Evolutionary conservation across 2,113 vertebrate species (phyloP).

Genomic region (Cheirogaleus medius): DNA sequence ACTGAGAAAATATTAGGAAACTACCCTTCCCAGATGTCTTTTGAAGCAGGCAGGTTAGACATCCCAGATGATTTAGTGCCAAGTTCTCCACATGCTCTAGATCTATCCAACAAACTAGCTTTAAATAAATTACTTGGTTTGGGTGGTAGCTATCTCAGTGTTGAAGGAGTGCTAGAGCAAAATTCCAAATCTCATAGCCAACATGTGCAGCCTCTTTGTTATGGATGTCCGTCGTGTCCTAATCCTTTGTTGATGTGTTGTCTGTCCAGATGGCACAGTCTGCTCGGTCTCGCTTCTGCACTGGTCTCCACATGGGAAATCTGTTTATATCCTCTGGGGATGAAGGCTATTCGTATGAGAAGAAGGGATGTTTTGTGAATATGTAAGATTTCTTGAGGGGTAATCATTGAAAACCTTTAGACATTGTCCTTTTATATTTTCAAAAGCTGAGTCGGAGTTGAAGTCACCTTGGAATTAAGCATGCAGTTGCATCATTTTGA

Average conservation of each 20-base stretch:
- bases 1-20: slow-evolving; percentile 2
- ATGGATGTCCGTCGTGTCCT: neutral
- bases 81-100: neutral
- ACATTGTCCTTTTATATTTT: neutral
- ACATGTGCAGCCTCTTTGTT: neutral
- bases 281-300: neutral
- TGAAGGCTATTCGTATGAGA: neutral
- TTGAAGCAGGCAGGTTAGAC: neutral
- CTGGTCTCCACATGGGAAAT: neutral
- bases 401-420: neutral
- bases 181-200: neutral
- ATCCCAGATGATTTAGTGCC: neutral
- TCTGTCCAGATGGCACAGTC: neutral
- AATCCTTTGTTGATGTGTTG: neutral
- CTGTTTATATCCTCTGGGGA: neutral
- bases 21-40: neutral
- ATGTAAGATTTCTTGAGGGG: neutral
- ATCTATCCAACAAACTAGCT: slow-evolving; percentile 7
- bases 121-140: neutral
- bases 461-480: slow-evolving; percentile 6
- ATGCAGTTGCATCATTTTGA: neutral
- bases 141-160: neutral
- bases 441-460: neutral
- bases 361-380: slow-evolving; percentile 17
- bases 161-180: neutral